Evolutionary conservation across 1,140 invertebrate species (phyloP), one percentile per base, ranked within the genome.

Genomic region (Plectrocnemia conspersa): DNA sequence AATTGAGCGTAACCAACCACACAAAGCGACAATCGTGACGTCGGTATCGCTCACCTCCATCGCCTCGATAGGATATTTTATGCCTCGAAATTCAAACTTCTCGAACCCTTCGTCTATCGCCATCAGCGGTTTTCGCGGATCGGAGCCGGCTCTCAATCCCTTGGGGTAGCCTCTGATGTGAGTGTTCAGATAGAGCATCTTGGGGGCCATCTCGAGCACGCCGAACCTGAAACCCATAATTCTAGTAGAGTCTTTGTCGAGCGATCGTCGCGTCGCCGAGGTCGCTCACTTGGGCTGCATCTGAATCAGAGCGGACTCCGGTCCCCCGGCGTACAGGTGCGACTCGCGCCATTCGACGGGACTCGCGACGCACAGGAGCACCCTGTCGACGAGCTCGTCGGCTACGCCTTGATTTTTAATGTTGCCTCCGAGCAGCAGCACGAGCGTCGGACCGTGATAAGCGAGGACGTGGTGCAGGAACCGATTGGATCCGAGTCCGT

Each of bases 321-420:
- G 80, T 15, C 82, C 81, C 36, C 92, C 91, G 79, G 87, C 91
- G 68, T 90, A 92, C 35, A 84, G 73, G 71, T 91, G 86, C 1
- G 84, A 84, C 64, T 92, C 91, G 61, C 81, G 82, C 91, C 91
- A 94, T 68, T 91, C 90, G 44, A 75, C 70, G n/a, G 89, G 82
- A 15, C 82, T 74, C 4, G 83, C 87, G 24, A 94, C 71, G 66
- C 88, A 92, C 65, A 89, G 87, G 25, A 84, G 78, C 29, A 85
- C 79, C 53, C 78, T 80, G 40, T 81, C 77, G 53, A 84, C 80
- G 6, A 68, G 63, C 2, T 60, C 63, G 80, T 11, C 70, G 63
- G 3, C 64, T 52, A 68, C 16, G 58, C 63, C 35, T 9, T 36
- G 18, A 24, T 23, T 38, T 6, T 50, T 35, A 24, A 38, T 38